Conservation (phyloP, 2,113 vertebrate genomes). For the Struthidea cinerea region DNA sequence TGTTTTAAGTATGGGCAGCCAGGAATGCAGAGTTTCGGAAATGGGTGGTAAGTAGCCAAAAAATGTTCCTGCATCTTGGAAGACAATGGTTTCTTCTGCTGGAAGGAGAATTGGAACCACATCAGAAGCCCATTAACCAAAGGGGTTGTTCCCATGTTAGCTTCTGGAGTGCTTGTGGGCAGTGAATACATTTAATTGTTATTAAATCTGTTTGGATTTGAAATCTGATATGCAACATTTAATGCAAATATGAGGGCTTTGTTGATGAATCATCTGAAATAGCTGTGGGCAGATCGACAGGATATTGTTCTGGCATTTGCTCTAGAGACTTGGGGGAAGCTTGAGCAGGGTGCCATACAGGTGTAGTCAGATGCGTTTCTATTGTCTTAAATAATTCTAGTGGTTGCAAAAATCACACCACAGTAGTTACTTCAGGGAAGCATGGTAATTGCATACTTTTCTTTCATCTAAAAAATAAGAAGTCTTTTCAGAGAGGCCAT, state of each 20-base stretch:
- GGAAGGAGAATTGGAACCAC: not conserved
- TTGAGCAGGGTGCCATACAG: not conserved
- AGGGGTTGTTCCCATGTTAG: not conserved
- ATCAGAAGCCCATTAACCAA: not conserved
- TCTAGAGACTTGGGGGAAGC: not conserved
- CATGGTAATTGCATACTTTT: not conserved
- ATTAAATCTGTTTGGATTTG: not conserved
- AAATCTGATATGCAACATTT: not conserved
- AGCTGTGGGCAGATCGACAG: not conserved
- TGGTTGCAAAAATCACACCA: not conserved
- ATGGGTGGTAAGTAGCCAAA: not conserved
- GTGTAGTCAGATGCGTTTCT: not conserved
- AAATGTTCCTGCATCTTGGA: not conserved
- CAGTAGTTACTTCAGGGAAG: not conserved
- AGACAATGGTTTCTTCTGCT: not conserved
- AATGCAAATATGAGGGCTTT: not conserved
- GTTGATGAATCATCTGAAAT: not conserved
- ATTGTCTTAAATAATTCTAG: not conserved
- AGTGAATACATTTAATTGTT: not conserved
- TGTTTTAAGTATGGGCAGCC: not conserved
- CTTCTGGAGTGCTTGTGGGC: not conserved
- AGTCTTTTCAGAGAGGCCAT: not conserved
- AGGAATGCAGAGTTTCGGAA: not conserved
- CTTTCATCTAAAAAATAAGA: not conserved
- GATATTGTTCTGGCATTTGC: not conserved